Conservation (phyloP, 2,797 vertebrate genomes). For the Paramormyrops hopkinsi region DNA sequence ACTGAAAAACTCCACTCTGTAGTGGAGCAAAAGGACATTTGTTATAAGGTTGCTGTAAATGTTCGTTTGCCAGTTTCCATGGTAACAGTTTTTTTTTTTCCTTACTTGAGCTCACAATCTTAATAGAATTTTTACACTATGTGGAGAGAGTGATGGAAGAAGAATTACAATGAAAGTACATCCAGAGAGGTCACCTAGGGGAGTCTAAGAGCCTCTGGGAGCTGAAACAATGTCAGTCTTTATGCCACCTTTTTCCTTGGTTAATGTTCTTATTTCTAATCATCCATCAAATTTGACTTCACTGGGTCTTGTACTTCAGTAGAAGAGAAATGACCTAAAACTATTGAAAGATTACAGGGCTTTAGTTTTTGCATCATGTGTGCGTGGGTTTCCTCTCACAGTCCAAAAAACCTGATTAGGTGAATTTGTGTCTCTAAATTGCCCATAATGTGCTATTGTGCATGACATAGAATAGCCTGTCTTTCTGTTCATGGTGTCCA, state of each 20-base stretch:
- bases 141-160: slow-evolving; percentile 45
- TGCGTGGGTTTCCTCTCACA: too few relatives aligned
- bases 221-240: not conserved
- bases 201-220: not conserved
- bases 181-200: not conserved
- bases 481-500: too few relatives aligned
- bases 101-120: slow-evolving; percentile 47
- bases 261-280: not conserved
- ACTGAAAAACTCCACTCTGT: not conserved
- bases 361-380: too few relatives aligned
- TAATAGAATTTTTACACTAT: slow-evolving; percentile 54
- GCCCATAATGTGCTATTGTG: too few relatives aligned
- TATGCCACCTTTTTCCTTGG: not conserved
- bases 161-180: slow-evolving; percentile 51
- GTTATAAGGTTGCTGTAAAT: slow-evolving; percentile 36
- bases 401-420: too few relatives aligned
- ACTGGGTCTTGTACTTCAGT: not conserved
- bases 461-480: too few relatives aligned
- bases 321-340: slow-evolving; percentile 2
- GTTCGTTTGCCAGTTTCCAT: slow-evolving; percentile 61
- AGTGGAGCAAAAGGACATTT: not conserved
- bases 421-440: too few relatives aligned
- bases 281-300: not conserved
- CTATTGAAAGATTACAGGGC: too few relatives aligned
- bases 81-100: slow-evolving; percentile 40